These are phyloP conservation scores for Rhipidura dahli DNA, from an alignment of 2,113 vertebrate species.

Conservation along the genomic window DNA sequence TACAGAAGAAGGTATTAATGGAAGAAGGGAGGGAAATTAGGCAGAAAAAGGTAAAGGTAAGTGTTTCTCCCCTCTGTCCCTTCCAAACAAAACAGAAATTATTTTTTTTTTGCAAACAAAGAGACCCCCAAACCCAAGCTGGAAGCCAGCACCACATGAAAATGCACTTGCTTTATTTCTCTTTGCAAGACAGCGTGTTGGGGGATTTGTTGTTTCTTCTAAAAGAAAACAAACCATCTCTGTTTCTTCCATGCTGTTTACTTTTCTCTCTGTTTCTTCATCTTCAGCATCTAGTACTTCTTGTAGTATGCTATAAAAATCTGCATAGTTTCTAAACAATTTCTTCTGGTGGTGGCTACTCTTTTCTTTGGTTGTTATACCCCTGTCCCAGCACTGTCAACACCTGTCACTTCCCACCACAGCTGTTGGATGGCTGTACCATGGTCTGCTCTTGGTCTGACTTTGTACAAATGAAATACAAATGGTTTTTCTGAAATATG, in stretches of 20 bases:
- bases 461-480: background rate
- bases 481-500: background rate
- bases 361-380: background rate
- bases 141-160: background rate
- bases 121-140: background rate
- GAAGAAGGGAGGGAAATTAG: background rate
- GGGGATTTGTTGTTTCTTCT: background rate
- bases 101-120: background rate
- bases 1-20: background rate
- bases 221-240: background rate
- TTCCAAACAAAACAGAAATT: background rate
- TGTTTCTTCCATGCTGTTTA: background rate
- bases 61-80: background rate
- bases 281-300: background rate
- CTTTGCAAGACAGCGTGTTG: background rate
- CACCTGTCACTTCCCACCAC: background rate
- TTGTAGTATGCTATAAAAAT: background rate
- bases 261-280: constrained; percentile 1
- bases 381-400: background rate
- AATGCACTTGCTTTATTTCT: background rate
- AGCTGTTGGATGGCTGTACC: background rate
- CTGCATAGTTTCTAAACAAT: background rate
- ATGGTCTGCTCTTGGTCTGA: background rate
- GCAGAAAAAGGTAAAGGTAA: constrained; percentile 29
- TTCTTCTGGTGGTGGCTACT: constrained; percentile 6